Evolutionary conservation across 92 coral and sea anemone genomes (phyloP).

Genomic region (Heteractis magnifica): DNA sequence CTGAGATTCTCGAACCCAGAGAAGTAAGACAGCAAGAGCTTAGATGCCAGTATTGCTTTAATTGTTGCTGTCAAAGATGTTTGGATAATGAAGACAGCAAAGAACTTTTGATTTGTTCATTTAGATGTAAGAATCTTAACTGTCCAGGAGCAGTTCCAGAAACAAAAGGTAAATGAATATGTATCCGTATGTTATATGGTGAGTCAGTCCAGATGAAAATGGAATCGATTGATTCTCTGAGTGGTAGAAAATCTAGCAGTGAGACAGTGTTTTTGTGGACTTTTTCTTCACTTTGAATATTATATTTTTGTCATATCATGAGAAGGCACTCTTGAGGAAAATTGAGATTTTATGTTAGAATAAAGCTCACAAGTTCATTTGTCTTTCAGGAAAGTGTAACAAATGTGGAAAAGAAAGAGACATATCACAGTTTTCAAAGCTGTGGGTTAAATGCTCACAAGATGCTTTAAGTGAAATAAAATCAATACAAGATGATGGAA

Average conservation of each 20-base stretch:
- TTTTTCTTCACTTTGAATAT: too few relatives aligned
- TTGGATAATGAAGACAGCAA: slow-evolving; percentile 28
- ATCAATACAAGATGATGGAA: slow-evolving; percentile 20
- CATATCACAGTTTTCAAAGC: neutral
- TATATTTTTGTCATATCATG: too few relatives aligned
- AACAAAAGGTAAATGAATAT: slow-evolving; percentile 4
- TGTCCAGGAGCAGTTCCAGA: slow-evolving; percentile 61
- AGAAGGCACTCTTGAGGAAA: too few relatives aligned
- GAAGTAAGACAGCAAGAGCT: slow-evolving; percentile 66
- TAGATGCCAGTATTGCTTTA: slow-evolving; percentile 73
- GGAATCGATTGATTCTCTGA: too few relatives aligned
- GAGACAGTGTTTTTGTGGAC: too few relatives aligned
- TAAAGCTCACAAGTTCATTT: too few relatives aligned
- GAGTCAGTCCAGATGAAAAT: too few relatives aligned
- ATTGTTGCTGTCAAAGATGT: slow-evolving; percentile 74
- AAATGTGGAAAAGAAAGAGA: slow-evolving; percentile 24
- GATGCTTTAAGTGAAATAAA: slow-evolving; percentile 46
- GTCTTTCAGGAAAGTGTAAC: slow-evolving; percentile 23
- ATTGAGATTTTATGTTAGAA: too few relatives aligned
- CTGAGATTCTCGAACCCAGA: slow-evolving; percentile 77
- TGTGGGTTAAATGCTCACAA: slow-evolving; percentile 23
- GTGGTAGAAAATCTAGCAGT: too few relatives aligned
- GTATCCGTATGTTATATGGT: too few relatives aligned
- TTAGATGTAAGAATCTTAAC: slow-evolving; percentile 54
- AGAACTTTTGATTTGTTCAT: slow-evolving; percentile 65